Evolutionary conservation across 2,888 invertebrate species (phyloP).

Genomic region (Drosophila eohydei): DNA sequence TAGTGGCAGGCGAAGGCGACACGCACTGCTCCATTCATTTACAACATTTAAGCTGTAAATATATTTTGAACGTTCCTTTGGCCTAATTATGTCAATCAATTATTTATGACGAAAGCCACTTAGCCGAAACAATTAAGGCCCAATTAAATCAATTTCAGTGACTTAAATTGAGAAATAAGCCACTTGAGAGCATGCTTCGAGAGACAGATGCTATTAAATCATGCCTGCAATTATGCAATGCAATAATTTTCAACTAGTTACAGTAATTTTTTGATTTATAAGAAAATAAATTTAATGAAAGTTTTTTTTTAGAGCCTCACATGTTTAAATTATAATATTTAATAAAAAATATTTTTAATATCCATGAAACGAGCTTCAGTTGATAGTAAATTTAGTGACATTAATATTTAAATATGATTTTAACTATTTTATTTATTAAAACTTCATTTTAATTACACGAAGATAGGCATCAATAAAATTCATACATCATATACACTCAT

Average conservation of each 20-base stretch:
- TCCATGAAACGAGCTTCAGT: too few species aligned
- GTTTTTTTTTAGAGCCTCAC: too few species aligned
- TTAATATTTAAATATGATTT: too few species aligned
- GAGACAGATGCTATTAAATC: background rate
- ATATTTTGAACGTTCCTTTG: background rate
- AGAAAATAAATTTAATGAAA: too few species aligned
- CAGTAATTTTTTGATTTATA: too few species aligned
- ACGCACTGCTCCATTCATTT: background rate
- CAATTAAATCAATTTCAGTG: constrained; percentile 2
- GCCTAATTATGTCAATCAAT: constrained; percentile 8
- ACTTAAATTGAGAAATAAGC: background rate
- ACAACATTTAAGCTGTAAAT: constrained; percentile 1
- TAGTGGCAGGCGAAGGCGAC: background rate
- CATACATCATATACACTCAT: background rate
- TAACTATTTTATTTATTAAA: too few species aligned
- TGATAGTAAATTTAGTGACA: too few species aligned
- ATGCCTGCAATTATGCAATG: background rate
- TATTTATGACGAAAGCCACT: constrained; percentile 10
- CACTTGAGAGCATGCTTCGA: background rate
- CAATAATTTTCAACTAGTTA: too few species aligned
- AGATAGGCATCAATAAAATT: background rate
- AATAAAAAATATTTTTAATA: too few species aligned
- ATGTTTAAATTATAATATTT: too few species aligned
- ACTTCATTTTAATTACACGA: background rate
- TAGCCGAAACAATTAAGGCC: constrained; percentile 2